phyloP scores from a whole-genome alignment of 2,888 invertebrate species.

The Netelia melanura region DNA sequence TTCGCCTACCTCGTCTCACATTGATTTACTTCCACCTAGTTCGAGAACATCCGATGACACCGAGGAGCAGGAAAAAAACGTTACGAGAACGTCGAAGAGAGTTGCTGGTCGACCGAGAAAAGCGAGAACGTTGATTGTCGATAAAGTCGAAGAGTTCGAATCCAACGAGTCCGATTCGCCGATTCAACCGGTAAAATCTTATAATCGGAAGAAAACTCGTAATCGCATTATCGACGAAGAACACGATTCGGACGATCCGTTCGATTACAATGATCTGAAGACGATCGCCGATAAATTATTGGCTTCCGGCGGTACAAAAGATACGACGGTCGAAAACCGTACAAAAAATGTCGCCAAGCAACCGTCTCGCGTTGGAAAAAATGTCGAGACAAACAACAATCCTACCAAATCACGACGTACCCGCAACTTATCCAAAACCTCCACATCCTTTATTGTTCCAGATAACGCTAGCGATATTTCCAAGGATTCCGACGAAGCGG shows the following conservation, averaged over 20 bases:
- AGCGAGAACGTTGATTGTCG: neutral
- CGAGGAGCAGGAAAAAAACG: neutral
- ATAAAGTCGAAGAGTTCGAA: neutral
- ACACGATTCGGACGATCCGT: slow-evolving; percentile 62
- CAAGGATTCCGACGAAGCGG: neutral
- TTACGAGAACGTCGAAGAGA: neutral
- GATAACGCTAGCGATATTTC: slow-evolving; percentile 14
- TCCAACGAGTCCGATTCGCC: slow-evolving; percentile 22
- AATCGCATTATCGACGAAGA: slow-evolving; percentile 29
- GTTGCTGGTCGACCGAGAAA: neutral
- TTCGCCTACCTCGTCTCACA: slow-evolving; percentile 46
- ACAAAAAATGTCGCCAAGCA: neutral
- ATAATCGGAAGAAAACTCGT: slow-evolving; percentile 4
- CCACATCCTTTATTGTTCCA: slow-evolving; percentile 61
- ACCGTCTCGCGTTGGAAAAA: neutral
- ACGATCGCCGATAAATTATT: slow-evolving; percentile 60
- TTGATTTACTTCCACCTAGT: slow-evolving; percentile 13
- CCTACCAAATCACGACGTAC: slow-evolving; percentile 1
- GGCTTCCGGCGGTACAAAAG: slow-evolving; percentile 33
- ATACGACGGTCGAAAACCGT: neutral
- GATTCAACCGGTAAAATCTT: slow-evolving; percentile 32
- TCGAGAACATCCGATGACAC: slow-evolving; percentile 4
- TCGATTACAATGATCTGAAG: slow-evolving; percentile 63
- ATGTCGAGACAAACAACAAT: slow-evolving; percentile 13
- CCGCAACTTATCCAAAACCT: slow-evolving; percentile 44